phyloP scores from a whole-genome alignment of 1,140 invertebrate genomes.

The Aphaenogaster rudis region DNA sequence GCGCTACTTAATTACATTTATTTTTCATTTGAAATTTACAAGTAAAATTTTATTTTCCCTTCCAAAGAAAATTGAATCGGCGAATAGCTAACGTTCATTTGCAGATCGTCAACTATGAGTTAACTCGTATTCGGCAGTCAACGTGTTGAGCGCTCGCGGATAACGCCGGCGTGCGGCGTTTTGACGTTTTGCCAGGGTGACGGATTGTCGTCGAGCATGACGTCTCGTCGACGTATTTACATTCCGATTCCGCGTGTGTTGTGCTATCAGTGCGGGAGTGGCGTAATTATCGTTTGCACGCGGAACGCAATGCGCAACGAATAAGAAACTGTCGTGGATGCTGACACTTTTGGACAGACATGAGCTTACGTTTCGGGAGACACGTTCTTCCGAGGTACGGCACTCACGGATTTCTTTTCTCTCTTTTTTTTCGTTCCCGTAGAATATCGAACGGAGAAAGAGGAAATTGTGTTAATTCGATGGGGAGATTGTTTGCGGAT shows the following conservation, averaged over 20 bases:
- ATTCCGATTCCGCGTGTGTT: not conserved
- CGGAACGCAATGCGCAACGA: not conserved
- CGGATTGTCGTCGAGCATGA: conserved; percentile 3
- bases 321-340: not conserved
- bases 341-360: not conserved
- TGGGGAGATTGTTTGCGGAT: not conserved
- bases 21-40: no score
- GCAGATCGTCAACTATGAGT: no score
- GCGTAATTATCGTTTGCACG: conserved; percentile 9
- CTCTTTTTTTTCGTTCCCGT: not conserved
- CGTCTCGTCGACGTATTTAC: not conserved
- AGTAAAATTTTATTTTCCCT: no score
- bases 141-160: not conserved
- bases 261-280: conserved; percentile 18
- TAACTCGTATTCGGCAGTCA: no score
- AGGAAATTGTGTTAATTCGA: no score
- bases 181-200: conserved; percentile 34
- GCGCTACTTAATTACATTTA: no score
- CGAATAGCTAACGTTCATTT: no score
- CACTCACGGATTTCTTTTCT: not conserved
- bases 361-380: conserved; percentile 38
- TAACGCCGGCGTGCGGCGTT: conserved; percentile 3
- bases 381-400: conserved; percentile 21
- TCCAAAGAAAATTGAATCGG: no score
- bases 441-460: not conserved